Evolutionary conservation across 2,113 vertebrate species (phyloP).

Genomic region (Noturus placidus): DNA sequence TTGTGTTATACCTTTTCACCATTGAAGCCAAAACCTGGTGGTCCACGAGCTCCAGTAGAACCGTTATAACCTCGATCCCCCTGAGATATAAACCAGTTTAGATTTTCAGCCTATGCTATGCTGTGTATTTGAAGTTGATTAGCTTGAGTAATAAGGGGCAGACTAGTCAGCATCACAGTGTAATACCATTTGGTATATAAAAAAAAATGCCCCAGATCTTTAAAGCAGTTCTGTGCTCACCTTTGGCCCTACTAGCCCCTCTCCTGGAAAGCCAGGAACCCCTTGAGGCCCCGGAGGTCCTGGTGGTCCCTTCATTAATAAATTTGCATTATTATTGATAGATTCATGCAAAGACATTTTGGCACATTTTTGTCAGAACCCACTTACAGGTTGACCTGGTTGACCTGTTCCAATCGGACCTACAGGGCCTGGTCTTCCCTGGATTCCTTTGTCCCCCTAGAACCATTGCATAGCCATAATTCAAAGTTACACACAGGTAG

Average conservation of each 20-base stretch:
- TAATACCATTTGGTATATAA: not conserved
- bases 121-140: not conserved
- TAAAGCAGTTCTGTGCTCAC: conserved; percentile 57
- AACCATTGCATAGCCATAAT: conserved; percentile 34
- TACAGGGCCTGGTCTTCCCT: conserved; percentile 73
- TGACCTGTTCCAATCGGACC: conserved; percentile 78
- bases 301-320: conserved; percentile 70
- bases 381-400: conserved; percentile 80
- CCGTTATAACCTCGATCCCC: conserved; percentile 83
- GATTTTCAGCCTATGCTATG: not conserved
- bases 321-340: not conserved
- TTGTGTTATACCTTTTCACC: conserved; percentile 79
- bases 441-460: conserved; percentile 81
- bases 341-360: conserved; percentile 2
- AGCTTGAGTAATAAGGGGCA: not conserved
- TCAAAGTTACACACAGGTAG: not conserved
- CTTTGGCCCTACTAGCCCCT: conserved; percentile 83
- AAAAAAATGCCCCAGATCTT: not conserved
- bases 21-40: conserved; percentile 74
- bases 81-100: conserved; percentile 63
- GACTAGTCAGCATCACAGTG: not conserved
- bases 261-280: conserved; percentile 73
- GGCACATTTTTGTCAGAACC: not conserved
- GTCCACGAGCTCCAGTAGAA: conserved; percentile 70
- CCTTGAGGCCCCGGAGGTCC: conserved; percentile 76